These are phyloP conservation scores for Gadus macrocephalus DNA, from an alignment of 2,113 vertebrate genomes.

Conservation along the genomic window DNA sequence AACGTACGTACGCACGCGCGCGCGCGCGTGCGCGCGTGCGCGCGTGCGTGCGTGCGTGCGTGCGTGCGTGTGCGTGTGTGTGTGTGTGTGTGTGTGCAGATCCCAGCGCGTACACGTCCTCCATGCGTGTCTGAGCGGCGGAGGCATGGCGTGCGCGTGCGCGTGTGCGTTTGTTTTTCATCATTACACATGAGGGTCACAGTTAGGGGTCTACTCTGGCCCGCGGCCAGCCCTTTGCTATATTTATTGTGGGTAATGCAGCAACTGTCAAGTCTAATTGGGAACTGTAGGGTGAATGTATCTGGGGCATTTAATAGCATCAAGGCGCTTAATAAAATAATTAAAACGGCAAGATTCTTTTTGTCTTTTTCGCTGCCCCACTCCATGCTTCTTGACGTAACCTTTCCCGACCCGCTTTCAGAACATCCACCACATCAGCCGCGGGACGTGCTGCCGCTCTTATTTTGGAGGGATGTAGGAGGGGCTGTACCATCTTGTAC, in stretches of 20 bases:
- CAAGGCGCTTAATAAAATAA: slow-evolving; percentile 71
- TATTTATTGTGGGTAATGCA: slow-evolving; percentile 77
- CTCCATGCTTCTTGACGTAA: slow-evolving; percentile 57
- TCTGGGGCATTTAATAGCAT: slow-evolving; percentile 76
- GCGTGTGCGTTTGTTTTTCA: slow-evolving; percentile 57
- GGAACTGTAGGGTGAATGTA: slow-evolving; percentile 72
- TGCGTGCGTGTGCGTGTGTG: slow-evolving; percentile 1
- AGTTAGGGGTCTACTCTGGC: slow-evolving; percentile 68
- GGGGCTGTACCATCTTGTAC: too few species aligned
- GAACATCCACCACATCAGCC: slow-evolving; percentile 51
- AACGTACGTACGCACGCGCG: too few species aligned
- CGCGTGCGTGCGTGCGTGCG: too few species aligned
- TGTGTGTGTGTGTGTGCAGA: not conserved
- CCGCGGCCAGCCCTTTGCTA: slow-evolving; percentile 70
- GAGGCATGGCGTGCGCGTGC: not conserved
- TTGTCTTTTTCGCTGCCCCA: slow-evolving; percentile 62
- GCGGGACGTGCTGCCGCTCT: slow-evolving; percentile 32
- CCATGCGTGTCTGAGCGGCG: too few species aligned
- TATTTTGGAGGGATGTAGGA: slow-evolving; percentile 37
- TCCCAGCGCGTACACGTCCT: too few species aligned
- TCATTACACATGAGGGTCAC: slow-evolving; percentile 76
- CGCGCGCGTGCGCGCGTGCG: too few species aligned
- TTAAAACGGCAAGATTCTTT: slow-evolving; percentile 68
- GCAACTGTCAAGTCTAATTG: slow-evolving; percentile 76
- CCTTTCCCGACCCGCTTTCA: slow-evolving; percentile 62